Conservation (phyloP, 1,140 invertebrate species). For the Drosophila paulistorum region DNA sequence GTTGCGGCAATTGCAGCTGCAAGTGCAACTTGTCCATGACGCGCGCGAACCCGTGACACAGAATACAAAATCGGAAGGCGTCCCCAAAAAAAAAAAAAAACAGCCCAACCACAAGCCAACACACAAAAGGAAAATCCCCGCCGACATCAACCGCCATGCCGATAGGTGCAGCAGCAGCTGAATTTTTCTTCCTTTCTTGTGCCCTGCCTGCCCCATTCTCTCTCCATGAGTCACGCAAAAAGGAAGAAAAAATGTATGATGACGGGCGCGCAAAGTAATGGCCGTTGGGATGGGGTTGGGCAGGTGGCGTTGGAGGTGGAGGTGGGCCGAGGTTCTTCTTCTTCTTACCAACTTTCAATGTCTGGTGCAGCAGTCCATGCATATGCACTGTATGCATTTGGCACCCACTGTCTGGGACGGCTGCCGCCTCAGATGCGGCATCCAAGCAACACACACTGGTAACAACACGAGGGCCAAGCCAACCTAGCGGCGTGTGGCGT, state of each 20-base stretch:
- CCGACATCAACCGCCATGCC: slow-evolving; percentile 6
- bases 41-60: slow-evolving; percentile 71
- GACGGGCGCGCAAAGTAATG: neutral
- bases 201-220: neutral
- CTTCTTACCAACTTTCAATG: slow-evolving; percentile 30
- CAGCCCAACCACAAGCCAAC: slow-evolving; percentile 20
- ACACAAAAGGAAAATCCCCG: slow-evolving; percentile 51
- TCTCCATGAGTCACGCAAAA: neutral
- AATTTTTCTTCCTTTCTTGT: neutral
- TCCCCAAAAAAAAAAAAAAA: neutral
- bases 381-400: slow-evolving; percentile 19
- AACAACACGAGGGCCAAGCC: slow-evolving; percentile 61
- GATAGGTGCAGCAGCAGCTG: slow-evolving; percentile 2
- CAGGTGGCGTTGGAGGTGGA: neutral
- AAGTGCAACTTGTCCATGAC: slow-evolving; percentile 7
- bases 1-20: neutral
- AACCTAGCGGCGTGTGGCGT: slow-evolving; percentile 77
- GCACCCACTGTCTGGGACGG: slow-evolving; percentile 49
- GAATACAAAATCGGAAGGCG: slow-evolving; percentile 62
- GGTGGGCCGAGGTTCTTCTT: slow-evolving; percentile 7
- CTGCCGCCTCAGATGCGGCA: slow-evolving; percentile 53
- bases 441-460: slow-evolving; percentile 7
- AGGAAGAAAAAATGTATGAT: slow-evolving; percentile 19
- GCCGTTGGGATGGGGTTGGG: neutral
- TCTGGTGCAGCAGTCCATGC: slow-evolving; percentile 36